Conservation (phyloP, 2,888 invertebrate species). For the Hedya salicella region DNA sequence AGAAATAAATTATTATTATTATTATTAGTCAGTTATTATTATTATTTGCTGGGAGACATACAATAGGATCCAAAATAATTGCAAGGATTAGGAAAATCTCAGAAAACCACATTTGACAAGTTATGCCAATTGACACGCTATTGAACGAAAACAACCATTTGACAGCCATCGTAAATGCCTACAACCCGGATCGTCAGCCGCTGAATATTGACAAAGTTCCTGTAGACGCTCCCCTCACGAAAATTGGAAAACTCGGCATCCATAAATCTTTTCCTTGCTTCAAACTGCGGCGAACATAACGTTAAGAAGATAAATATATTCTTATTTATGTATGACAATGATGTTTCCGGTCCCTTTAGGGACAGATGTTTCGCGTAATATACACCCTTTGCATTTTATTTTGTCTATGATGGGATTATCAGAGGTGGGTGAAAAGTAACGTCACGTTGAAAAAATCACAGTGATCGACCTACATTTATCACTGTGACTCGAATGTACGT, state of each 20-base stretch:
- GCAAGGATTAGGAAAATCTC: too few relatives aligned
- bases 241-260: conserved; percentile 2
- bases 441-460: too few relatives aligned
- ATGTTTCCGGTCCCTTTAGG: conserved; percentile 16
- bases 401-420: neutral
- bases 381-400: conserved; percentile 5
- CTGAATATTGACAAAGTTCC: conserved; percentile 17
- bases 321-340: conserved; percentile 26
- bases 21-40: too few relatives aligned
- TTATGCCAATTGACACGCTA: too few relatives aligned
- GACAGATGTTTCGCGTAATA: conserved; percentile 20
- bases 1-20: too few relatives aligned
- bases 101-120: too few relatives aligned
- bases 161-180: neutral
- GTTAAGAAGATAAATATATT: conserved; percentile 18
- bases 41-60: too few relatives aligned
- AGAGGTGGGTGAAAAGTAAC: too few relatives aligned
- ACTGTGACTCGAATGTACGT: too few relatives aligned
- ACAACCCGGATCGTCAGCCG: neutral
- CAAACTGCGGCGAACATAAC: conserved; percentile 9
- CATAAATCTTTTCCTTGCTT: conserved; percentile 18
- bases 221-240: conserved; percentile 8
- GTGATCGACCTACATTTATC: too few relatives aligned
- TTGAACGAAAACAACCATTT: too few relatives aligned
- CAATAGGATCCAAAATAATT: too few relatives aligned